Conservation (phyloP, 2,888 invertebrate genomes). For the Metalampra italica region DNA sequence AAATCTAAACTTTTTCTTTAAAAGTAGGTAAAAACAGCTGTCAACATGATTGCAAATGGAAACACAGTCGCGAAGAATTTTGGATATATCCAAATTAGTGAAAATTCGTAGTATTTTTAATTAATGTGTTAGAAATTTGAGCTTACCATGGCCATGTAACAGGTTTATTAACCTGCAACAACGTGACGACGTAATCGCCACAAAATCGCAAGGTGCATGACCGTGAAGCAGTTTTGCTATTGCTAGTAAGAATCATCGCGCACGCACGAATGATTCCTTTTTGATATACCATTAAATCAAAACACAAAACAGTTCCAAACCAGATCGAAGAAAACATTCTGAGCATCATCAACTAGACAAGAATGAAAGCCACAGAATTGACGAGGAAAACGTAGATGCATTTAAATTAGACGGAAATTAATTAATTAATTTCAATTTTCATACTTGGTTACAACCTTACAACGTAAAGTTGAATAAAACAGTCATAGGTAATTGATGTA, state of each 20-base stretch:
- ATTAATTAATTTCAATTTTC: no score
- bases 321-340: constrained; percentile 16
- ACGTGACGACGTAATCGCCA: constrained; percentile 58
- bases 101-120: not conserved
- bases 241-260: constrained; percentile 36
- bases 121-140: constrained; percentile 20
- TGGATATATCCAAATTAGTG: not conserved
- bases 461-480: not conserved
- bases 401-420: not conserved
- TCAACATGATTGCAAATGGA: no score
- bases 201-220: constrained; percentile 60
- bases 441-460: no score
- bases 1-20: no score
- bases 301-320: constrained; percentile 17
- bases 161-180: constrained; percentile 60
- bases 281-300: constrained; percentile 28
- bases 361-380: not conserved
- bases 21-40: no score
- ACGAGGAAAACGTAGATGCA: not conserved
- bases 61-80: not conserved
- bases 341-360: constrained; percentile 3
- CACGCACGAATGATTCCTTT: constrained; percentile 49
- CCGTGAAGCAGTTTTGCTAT: constrained; percentile 52
- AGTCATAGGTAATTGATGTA: constrained; percentile 39
- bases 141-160: constrained; percentile 47